Evolutionary conservation across 2,113 vertebrate genomes (phyloP), one percentile per base, ranked within the genome.

Genomic region (Oreochromis niloticus): DNA sequence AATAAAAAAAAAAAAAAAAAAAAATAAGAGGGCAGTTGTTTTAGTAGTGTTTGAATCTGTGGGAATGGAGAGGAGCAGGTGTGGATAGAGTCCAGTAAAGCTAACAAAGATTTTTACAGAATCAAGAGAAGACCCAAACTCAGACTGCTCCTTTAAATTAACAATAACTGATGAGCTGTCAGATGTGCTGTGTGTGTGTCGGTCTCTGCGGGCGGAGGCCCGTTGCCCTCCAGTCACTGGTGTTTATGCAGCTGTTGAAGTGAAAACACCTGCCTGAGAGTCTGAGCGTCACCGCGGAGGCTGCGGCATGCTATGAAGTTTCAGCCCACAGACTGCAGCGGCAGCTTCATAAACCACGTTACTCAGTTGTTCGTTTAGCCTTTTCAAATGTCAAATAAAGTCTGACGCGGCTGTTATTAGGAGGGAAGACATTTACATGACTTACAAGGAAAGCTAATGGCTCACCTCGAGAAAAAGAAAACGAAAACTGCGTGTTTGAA

Each of bases 311-410:
- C 52, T 24, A 34, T 78, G 17, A 57, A 56, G 80, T 81, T 61
- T 87, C 56, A 71, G 61, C 63, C 80, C 75, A 34, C 71, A 81
- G 66, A 81, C 78, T 4, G 27, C 55, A 34, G 46, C 6, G 6
- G 56, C 19, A 7, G 79, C 71, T 87, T 85, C 14, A 78, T 81
- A 61, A 85, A 56, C 22, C 6, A 12, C 4, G 9, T 73, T 55
- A 82, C 46, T 83, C 55, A 32, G 54, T 66, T 52, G 83, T 66
- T 80, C 4, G 3, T 83, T 89, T 78, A 50, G 63, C 84, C 56
- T 88, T 75, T 90, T 75, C n/a, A 85, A 91, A 91, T 89, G 88
- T 90, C 79, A 81, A 73, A 84, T 19, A 24, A 56, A 81, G 56
- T 85, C 56, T 63, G 71, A 81, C 2, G 27, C 3, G 2, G 32